These are phyloP conservation scores for Darevskia nairensis DNA, from an alignment of 2,797 vertebrate genomes.

Conservation along the genomic window DNA sequence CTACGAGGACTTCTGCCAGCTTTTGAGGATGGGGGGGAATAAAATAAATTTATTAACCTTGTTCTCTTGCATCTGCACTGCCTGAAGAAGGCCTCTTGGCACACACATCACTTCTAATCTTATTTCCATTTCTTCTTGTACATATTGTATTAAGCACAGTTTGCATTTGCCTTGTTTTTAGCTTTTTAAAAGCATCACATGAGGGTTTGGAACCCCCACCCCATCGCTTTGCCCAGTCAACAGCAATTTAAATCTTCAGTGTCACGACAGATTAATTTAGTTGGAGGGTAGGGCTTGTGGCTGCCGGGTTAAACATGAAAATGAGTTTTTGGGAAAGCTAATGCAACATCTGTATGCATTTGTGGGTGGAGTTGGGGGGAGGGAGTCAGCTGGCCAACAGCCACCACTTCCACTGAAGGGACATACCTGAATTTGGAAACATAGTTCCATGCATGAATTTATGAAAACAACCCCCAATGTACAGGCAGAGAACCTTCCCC, in stretches of 20 bases:
- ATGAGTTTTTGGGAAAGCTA: slow-evolving; percentile 19
- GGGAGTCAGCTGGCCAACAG: not conserved
- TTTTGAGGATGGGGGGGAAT: slow-evolving; percentile 48
- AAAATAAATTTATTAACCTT: slow-evolving; percentile 74
- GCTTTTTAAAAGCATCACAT: slow-evolving; percentile 49
- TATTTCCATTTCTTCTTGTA: slow-evolving; percentile 68
- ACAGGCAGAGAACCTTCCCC: not conserved
- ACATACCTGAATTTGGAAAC: not conserved
- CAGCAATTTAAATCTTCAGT: slow-evolving; percentile 46
- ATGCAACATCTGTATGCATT: not conserved
- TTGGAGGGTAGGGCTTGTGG: slow-evolving; percentile 44
- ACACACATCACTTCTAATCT: slow-evolving; percentile 72
- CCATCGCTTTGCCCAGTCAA: slow-evolving; percentile 22
- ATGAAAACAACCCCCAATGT: not conserved
- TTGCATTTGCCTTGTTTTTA: slow-evolving; percentile 69
- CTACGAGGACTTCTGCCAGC: slow-evolving; percentile 58
- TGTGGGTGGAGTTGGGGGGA: too few species aligned
- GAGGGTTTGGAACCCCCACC: slow-evolving; percentile 21
- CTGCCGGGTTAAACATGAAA: slow-evolving; percentile 21
- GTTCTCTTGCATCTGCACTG: slow-evolving; percentile 65
- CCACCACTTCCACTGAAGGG: not conserved
- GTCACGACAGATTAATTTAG: slow-evolving; percentile 48
- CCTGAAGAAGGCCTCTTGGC: slow-evolving; percentile 72
- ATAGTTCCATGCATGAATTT: not conserved
- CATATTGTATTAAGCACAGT: slow-evolving; percentile 69